Base-by-base conservation (phyloP, 1,140 invertebrate genomes). In the Drosophila murphyi region DNA sequence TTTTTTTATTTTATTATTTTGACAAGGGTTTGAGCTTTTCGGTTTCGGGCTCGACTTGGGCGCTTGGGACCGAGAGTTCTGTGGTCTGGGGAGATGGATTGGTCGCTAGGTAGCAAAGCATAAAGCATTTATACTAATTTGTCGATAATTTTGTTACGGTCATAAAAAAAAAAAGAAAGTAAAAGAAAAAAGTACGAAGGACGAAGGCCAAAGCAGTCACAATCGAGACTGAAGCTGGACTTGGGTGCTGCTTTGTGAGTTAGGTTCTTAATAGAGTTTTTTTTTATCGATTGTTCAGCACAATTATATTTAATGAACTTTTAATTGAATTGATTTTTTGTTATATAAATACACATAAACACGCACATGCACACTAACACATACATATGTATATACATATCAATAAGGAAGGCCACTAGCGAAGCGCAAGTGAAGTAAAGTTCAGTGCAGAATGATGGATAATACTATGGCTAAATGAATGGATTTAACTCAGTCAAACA, bases 91-190 rank as follows among this genome's bases (percentile, higher is more conserved):
- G 28, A 62, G 72, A 35, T 62, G 43, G 32, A 52, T 48, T 51
- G 43, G 61, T 47, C 45, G 39, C 41, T 69, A 48, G 64, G 63
- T 72, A 77, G 64, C 67, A 68, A 65, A 60, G 60, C 76, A 79
- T 71, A 67, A 73, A 78, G 76, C 79, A 88, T 82, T 87, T 88
- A 82, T 87, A 87, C 76, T 87, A 88, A 88, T 87, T 87, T 87
- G 76, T 72, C 82, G 80, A 87, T 88, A 87, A 87, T 87, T 88
- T 87, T 61, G 79, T 71, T 79, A 69, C 61, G 79, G 55, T 82
- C 76, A 68, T 82, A 80, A 86, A 86, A 70, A n/a, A 72, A 72
- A 68, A 64, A 31, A 34, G 28, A 48, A 50, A 39, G 5, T 12
- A 48, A 57, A 48, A 37, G 20, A 29, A 37, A n/a, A 51, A 57